Evolutionary conservation across 1,140 invertebrate species (phyloP).

Genomic region (Anastrepha ludens): DNA sequence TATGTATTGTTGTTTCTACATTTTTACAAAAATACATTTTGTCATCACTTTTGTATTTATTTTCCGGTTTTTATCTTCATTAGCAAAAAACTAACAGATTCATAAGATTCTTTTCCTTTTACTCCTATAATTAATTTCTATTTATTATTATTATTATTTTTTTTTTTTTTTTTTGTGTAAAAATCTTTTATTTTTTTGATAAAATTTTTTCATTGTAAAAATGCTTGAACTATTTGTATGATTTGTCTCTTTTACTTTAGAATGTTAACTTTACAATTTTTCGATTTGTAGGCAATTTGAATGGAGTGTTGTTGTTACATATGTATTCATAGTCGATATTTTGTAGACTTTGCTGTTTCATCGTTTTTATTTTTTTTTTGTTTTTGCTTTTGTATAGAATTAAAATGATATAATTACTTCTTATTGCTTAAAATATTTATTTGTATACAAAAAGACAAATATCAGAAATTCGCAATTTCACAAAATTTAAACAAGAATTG

Average conservation of each 20-base stretch:
- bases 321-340: neutral
- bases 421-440: neutral
- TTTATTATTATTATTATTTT: neutral
- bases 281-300: constrained; percentile 38
- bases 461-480: neutral
- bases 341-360: constrained; percentile 43
- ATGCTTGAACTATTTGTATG: neutral
- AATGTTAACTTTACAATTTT: constrained; percentile 32
- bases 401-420: neutral
- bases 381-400: no score
- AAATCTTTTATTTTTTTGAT: neutral
- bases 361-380: neutral
- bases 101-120: neutral
- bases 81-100: constrained; percentile 43
- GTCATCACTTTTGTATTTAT: neutral
- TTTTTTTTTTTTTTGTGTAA: neutral
- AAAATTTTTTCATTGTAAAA: neutral
- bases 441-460: neutral
- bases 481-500: no score
- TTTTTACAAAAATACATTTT: neutral
- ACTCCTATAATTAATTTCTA: neutral
- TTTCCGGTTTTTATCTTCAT: neutral
- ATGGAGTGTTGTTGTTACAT: constrained; percentile 34
- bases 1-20: no score
- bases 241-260: constrained; percentile 1